Base-by-base conservation (phyloP, 1,140 invertebrate genomes). In the Drosophila elegans region DNA sequence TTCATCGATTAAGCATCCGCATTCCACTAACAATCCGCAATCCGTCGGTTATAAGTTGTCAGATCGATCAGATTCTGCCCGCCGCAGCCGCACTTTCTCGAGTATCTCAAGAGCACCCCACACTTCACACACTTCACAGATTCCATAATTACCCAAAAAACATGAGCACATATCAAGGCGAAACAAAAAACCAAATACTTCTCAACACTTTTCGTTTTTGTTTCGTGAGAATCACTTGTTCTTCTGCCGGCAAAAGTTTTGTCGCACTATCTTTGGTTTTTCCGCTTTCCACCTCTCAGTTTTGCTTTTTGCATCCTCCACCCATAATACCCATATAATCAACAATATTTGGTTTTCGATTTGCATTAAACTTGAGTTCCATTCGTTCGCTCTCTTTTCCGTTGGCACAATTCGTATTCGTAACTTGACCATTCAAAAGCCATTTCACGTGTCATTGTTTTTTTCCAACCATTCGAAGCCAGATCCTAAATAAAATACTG, bases 391-490 rank as follows among this genome's bases (percentile, higher is more conserved):
- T 66, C 46, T 75, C 42, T 69, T 69, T 76, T 77, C 62, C 55
- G 73, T 76, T 76, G 84, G 67, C 79, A 83, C 83, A 73, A 88
- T 64, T 86, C 68, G 80, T 66, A 83, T 64, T 86, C 68, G 80
- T 66, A 83, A 83, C 79, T 86, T 73, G 78, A 67, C 80, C 90
- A 91, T 91, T 88, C 71, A 91, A 91, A 91, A 91, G 80, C 90
- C 90, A 90, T 91, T 91, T 91, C 90, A 91, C 86, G 85, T 85
- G 81, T 80, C 79, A 82, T 86, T 86, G 68, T 90, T 88, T 91
- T 91, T 86, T 90, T 74, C 73, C 86, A 91, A 84, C 80, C 83
- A 84, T 79, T 83, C 61, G 69, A 76, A 84, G 90, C 90, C 90
- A 66, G 67, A 78, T 91, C 90, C 88, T 73, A 75, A 91, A 91